These are phyloP conservation scores for Macrotus californicus DNA, from an alignment of 2,113 vertebrate genomes.

Conservation along the genomic window DNA sequence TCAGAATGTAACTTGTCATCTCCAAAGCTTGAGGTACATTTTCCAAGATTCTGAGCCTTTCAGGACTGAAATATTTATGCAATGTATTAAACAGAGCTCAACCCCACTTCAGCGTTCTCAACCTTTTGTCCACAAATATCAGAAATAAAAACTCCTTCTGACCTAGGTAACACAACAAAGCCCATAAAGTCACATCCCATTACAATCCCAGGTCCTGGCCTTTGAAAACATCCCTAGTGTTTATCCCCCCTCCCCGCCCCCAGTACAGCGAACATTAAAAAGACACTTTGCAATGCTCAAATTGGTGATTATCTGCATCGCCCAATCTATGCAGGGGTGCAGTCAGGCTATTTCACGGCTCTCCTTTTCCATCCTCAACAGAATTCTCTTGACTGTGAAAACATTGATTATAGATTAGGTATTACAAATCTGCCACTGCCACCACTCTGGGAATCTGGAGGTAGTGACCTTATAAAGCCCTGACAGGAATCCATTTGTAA, in stretches of 20 bases:
- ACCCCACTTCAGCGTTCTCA: background rate
- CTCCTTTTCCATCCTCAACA: conserved; percentile 45
- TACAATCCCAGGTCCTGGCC: background rate
- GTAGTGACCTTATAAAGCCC: conserved; percentile 20
- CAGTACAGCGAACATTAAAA: conserved; percentile 31
- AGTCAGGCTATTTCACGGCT: conserved; percentile 11
- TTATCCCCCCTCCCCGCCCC: background rate
- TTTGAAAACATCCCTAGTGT: conserved; percentile 43
- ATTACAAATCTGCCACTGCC: background rate
- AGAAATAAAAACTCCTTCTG: conserved; percentile 23
- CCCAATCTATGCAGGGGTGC: conserved; percentile 22
- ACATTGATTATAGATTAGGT: background rate
- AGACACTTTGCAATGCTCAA: conserved; percentile 17
- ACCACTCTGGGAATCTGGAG: background rate
- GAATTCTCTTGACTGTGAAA: conserved; percentile 43
- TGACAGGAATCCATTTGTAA: conserved; percentile 30
- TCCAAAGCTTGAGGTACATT: background rate
- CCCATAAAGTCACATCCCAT: conserved; percentile 18
- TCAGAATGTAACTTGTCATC: background rate
- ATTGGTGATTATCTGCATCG: conserved; percentile 10
- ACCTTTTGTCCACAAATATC: conserved; percentile 26
- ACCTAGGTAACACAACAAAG: conserved; percentile 22
- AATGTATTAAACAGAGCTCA: conserved; percentile 44
- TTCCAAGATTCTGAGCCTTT: background rate
- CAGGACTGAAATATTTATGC: background rate